Evolutionary conservation across 2,888 invertebrate genomes (phyloP).

Genomic region (Gasteruption jaculator): DNA sequence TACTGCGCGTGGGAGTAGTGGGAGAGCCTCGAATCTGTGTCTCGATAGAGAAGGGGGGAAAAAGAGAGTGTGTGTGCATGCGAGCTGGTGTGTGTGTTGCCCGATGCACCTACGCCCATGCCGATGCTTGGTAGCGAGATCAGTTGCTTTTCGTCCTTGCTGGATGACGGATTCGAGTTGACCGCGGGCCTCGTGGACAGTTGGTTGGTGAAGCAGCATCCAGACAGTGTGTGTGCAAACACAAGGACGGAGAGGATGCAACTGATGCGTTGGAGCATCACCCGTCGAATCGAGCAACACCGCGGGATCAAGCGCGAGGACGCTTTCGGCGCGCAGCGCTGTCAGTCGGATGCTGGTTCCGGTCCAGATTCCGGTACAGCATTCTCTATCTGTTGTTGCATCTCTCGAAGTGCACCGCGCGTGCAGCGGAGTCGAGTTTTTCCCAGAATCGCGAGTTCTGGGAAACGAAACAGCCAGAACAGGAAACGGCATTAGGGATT

Average conservation of each 20-base stretch:
- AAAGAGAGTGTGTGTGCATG: too few species aligned
- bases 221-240: background rate
- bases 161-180: constrained; percentile 28
- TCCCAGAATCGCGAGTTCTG: too few species aligned
- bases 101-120: constrained; percentile 33
- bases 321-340: constrained; percentile 31
- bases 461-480: too few species aligned
- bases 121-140: constrained; percentile 39
- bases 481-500: too few species aligned
- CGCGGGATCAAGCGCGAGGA: constrained; percentile 34
- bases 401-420: too few species aligned
- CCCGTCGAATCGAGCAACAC: constrained; percentile 39
- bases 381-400: too few species aligned
- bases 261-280: constrained; percentile 48
- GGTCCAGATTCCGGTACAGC: too few species aligned
- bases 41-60: constrained; percentile 19
- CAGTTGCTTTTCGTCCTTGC: constrained; percentile 45
- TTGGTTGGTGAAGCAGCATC: background rate
- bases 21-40: constrained; percentile 8
- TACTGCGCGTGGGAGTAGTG: constrained; percentile 8
- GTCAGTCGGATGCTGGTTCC: constrained; percentile 28
- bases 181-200: constrained; percentile 1
- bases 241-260: constrained; percentile 32
- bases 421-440: too few species aligned
- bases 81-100: too few species aligned